phyloP scores from a whole-genome alignment of 2,888 invertebrate genomes.

The Pristionchus entomophagus region DNA sequence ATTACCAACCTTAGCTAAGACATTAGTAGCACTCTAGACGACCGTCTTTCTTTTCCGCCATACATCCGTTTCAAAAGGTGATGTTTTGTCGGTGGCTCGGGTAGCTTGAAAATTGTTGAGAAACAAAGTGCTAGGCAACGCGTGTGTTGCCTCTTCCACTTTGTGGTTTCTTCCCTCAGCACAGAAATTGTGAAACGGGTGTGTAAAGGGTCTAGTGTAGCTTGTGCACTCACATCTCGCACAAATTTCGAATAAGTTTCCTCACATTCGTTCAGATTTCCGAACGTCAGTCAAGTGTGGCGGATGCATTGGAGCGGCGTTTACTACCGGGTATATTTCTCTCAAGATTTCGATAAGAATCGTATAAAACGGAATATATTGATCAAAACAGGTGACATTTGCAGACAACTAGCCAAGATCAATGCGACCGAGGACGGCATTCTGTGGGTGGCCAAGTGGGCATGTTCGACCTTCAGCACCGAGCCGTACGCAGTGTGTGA shows the following conservation, averaged over 20 bases:
- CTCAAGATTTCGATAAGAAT: no score
- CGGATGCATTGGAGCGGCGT: neutral
- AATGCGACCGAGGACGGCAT: slow-evolving; percentile 65
- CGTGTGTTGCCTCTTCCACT: neutral
- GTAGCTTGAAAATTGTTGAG: neutral
- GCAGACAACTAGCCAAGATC: slow-evolving; percentile 59
- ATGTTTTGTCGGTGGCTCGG: neutral
- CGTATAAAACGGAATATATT: no score
- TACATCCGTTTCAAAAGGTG: neutral
- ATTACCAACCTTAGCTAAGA: no score
- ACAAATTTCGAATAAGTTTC: no score
- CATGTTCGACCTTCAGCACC: slow-evolving; percentile 70
- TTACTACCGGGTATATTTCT: neutral
- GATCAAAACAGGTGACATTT: neutral
- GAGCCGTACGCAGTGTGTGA: slow-evolving; percentile 68
- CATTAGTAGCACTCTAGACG: neutral
- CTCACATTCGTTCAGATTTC: neutral
- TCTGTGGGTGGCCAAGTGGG: slow-evolving; percentile 63
- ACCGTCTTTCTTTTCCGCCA: neutral
- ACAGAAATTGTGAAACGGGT: slow-evolving; percentile 6
- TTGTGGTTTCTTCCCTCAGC: neutral
- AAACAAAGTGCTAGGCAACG: neutral
- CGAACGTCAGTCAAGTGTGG: neutral
- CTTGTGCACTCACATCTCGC: no score
- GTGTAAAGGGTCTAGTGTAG: neutral